These are phyloP conservation scores for Hyposmocoma kahamanoa DNA, from an alignment of 1,140 invertebrate genomes.

Conservation along the genomic window DNA sequence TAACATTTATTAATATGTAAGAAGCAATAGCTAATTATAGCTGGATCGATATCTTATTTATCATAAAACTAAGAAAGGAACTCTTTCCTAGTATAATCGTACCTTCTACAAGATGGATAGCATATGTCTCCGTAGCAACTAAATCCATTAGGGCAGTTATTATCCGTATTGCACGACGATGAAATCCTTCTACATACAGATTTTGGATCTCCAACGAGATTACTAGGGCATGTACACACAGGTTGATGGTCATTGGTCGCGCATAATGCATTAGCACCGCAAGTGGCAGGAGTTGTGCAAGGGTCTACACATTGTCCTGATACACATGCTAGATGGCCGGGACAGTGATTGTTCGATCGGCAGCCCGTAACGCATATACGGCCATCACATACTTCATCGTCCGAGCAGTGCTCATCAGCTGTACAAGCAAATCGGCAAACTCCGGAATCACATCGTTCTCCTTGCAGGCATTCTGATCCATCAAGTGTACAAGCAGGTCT, in stretches of 20 bases:
- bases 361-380: slow-evolving; percentile 86
- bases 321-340: slow-evolving; percentile 79
- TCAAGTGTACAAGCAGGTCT: slow-evolving; percentile 84
- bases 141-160: slow-evolving; percentile 80
- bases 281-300: slow-evolving; percentile 84
- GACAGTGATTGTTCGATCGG: slow-evolving; percentile 85
- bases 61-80: too few species aligned
- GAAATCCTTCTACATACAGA: slow-evolving; percentile 81
- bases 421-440: slow-evolving; percentile 86
- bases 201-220: slow-evolving; percentile 83
- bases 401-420: slow-evolving; percentile 82
- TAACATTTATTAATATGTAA: neutral
- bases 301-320: slow-evolving; percentile 85
- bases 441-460: slow-evolving; percentile 84
- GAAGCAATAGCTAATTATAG: neutral
- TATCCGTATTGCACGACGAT: slow-evolving; percentile 76
- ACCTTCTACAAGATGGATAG: slow-evolving; percentile 82
- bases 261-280: slow-evolving; percentile 88
- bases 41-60: neutral
- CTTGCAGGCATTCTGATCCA: slow-evolving; percentile 83
- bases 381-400: slow-evolving; percentile 88
- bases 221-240: slow-evolving; percentile 82
- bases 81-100: too few species aligned
- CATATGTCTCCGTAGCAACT: slow-evolving; percentile 84
- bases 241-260: slow-evolving; percentile 80